These are phyloP conservation scores for Cricetomys ansorgei DNA, from an alignment of 2,113 vertebrate genomes.

Conservation along the genomic window DNA sequence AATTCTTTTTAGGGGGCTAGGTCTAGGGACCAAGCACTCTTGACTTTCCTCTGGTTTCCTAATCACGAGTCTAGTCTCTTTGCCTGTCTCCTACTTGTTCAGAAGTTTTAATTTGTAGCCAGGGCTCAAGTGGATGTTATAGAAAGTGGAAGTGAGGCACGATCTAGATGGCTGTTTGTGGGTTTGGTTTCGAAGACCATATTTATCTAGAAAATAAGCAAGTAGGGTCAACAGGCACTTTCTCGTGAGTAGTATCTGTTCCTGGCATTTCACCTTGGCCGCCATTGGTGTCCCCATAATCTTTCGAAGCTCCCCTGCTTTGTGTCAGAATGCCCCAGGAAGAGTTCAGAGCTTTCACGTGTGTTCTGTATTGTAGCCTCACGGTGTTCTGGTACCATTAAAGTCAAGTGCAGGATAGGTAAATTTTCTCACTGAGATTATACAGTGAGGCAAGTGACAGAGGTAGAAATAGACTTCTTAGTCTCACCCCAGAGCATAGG, in stretches of 20 bases:
- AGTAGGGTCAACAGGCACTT: conserved; percentile 53
- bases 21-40: conserved; percentile 37
- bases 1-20: neutral
- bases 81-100: conserved; percentile 52
- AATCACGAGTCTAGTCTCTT: conserved; percentile 37
- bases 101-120: conserved; percentile 54
- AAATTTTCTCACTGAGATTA: conserved; percentile 56
- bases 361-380: conserved; percentile 51
- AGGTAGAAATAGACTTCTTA: conserved; percentile 47
- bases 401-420: conserved; percentile 49
- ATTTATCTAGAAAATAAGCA: conserved; percentile 70
- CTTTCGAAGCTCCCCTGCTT: conserved; percentile 12
- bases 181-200: conserved; percentile 68
- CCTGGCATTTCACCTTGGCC: conserved; percentile 8
- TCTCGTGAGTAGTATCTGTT: conserved; percentile 24
- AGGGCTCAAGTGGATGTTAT: conserved; percentile 32
- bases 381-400: conserved; percentile 18
- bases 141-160: conserved; percentile 63
- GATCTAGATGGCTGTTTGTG: conserved; percentile 62
- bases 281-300: neutral
- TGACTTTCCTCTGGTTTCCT: conserved; percentile 54
- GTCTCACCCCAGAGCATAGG: conserved; percentile 33
- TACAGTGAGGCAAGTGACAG: neutral
- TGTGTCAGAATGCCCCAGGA: neutral
- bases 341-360: conserved; percentile 49